Base-by-base conservation (phyloP, 2,797 vertebrate species). In the Oophaga sylvatica region DNA sequence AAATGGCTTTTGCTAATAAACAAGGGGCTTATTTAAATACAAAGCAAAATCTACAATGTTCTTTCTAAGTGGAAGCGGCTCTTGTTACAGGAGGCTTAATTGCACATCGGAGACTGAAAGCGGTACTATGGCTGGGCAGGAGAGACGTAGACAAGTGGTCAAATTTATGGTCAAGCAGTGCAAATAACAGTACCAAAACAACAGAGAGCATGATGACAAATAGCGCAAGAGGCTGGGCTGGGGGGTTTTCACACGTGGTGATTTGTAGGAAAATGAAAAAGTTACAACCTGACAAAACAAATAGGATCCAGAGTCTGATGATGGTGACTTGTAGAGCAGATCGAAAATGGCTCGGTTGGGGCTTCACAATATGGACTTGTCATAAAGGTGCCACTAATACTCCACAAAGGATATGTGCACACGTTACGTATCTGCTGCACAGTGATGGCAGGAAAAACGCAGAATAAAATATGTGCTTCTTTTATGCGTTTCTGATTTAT, bases 1-100 rank as follows among this genome's bases (percentile, higher is more conserved):
- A 84, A 73, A 57, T 84, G 82, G 29, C 53, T 70, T 84, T 62
- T 84, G 56, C 53, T 84, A 81, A 68, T 68, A 83, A 83, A 83
- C 53, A 65, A 17, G 22, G 67, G 80, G 41, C 60, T 26, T 81
- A 81, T 81, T 81, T 81, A 67, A 81, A 81, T 53, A 81, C 31
- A 65, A 62, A 67, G 62, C 62, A 65, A 65, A 67, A 67, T 10
- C 19, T 22, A 35, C 31, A 67, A 81, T 67, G 62, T 48, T 81
- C 62, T 16, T 81, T 53, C 9, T n/a, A 81, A 81, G 62, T 62
- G 79, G 22, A 63, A 53, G 20, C 7, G 45, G 45, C 71, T 75
- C 45, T 35, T 75, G 19, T 75, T 81, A 65, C 60, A 65, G 60
- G 20, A 65, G 79, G 41, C 79, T 81, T 81, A 81, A 81, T 81